Evolutionary conservation across 2,888 invertebrate genomes (phyloP).

Genomic region (Mactromeris polynyma): DNA sequence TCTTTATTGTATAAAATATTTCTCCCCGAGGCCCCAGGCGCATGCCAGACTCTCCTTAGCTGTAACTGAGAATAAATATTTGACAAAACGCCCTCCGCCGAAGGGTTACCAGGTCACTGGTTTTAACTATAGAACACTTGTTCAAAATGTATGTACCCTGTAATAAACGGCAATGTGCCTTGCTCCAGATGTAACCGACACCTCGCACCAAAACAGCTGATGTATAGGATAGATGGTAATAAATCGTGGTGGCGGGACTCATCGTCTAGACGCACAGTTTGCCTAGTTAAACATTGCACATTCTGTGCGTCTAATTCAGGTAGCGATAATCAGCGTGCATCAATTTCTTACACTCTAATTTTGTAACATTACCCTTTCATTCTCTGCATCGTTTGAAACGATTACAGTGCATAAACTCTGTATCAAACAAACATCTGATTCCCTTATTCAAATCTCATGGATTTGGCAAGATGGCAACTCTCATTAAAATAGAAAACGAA

Average conservation of each 20-base stretch:
- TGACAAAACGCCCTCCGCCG: slow-evolving; percentile 39
- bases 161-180: slow-evolving; percentile 23
- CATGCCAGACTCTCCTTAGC: background rate
- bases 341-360: slow-evolving; percentile 8
- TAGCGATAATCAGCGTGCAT: background rate
- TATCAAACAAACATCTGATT: background rate
- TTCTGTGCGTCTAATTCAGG: background rate
- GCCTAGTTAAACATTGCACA: background rate
- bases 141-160: slow-evolving; percentile 32
- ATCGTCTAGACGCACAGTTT: slow-evolving; percentile 34
- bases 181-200: slow-evolving; percentile 26
- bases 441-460: no score
- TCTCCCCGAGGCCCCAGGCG: slow-evolving; percentile 23
- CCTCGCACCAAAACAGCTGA: slow-evolving; percentile 16
- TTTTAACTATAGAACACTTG: slow-evolving; percentile 33
- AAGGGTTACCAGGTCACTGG: slow-evolving; percentile 26
- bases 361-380: slow-evolving; percentile 12
- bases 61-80: slow-evolving; percentile 21
- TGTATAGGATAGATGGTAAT: slow-evolving; percentile 30
- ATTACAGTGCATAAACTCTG: background rate
- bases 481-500: background rate
- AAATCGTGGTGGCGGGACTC: slow-evolving; percentile 31
- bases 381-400: slow-evolving; percentile 12
- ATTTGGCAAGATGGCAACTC: background rate
- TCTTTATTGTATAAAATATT: slow-evolving; percentile 37